Base-by-base conservation (phyloP, 2,113 vertebrate species). In the Grammomys surdaster region DNA sequence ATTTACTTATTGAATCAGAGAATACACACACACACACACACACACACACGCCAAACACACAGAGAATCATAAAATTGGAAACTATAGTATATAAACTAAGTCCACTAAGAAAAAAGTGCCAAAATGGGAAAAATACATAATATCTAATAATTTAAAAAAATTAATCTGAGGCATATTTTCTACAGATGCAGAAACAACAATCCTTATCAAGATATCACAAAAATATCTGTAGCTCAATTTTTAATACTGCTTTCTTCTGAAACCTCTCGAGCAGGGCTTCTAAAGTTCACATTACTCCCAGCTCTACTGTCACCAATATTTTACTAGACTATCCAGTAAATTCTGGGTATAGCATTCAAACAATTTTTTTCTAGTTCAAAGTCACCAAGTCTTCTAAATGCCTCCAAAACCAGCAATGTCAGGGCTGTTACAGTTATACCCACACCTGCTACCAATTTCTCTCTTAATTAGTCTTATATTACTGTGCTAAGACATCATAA, bases 211-310 rank as follows among this genome's bases (percentile, higher is more conserved):
- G 33, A 48, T 51, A 78, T 78, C 46, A 48, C 26, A 78, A 78
- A 8, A 78, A 8, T 51, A 48, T 19, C 48, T 48, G 48, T 33
- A 36, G 16, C 48, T 0, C 5, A 36, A 31, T 19, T 56, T 56
- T 56, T 56, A 81, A 56, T 81, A 56, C 36, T 65, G 17, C n/a
- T 56, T 5, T 19, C 19, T 19, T 56, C 19, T 56, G 78, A 81
- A 56, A 22, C 9, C 17, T 12, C 33, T 56, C 31, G 2, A 56
- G 10, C 1, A 24, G 0, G 33, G 51, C 33, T 56, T 56, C 33
- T 10, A 58, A 76, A 81, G 33, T 56, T 19, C 5, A 56, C 5
- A 56, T 56, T 22, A 56, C 0, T 58, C 5, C 11, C 33, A 56
- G 10, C 31, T 36, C 51, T 80, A 80, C 51, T 56, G 77, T 56